These are phyloP conservation scores for Lycodopsis pacificus DNA, from an alignment of 2,797 vertebrate species.

Conservation along the genomic window DNA sequence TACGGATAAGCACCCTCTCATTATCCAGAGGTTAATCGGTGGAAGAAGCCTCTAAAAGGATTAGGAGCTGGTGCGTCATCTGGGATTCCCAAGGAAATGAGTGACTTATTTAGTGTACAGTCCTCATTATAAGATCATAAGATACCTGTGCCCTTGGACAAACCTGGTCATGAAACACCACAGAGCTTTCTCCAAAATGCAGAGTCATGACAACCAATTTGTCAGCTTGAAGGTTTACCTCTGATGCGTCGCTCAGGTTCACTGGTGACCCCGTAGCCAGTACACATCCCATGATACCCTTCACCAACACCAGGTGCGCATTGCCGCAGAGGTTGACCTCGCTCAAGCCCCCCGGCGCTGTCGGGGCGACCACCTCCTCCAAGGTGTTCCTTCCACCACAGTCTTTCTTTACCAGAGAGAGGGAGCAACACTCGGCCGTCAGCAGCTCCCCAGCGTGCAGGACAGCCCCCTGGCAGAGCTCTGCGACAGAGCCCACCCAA, in stretches of 20 bases:
- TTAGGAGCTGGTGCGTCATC: slow-evolving; percentile 44
- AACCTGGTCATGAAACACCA: neutral
- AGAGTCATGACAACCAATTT: neutral
- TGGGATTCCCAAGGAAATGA: slow-evolving; percentile 48
- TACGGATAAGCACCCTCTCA: neutral
- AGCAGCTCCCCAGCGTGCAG: slow-evolving; percentile 60
- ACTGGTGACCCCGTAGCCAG: slow-evolving; percentile 59
- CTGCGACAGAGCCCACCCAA: slow-evolving; percentile 54
- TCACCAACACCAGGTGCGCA: slow-evolving; percentile 58
- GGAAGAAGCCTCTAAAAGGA: slow-evolving; percentile 43
- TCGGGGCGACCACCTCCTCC: slow-evolving; percentile 55
- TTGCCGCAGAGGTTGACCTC: slow-evolving; percentile 32
- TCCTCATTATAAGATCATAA: neutral
- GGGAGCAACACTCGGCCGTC: slow-evolving; percentile 50
- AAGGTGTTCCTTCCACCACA: slow-evolving; percentile 36
- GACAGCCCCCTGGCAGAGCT: slow-evolving; percentile 65
- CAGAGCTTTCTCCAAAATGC: neutral
- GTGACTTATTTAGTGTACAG: neutral
- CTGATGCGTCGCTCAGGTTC: slow-evolving; percentile 63
- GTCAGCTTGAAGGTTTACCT: slow-evolving; percentile 59
- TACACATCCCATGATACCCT: slow-evolving; percentile 65
- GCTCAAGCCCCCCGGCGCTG: slow-evolving; percentile 2
- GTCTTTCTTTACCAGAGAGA: slow-evolving; percentile 61
- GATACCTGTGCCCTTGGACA: neutral
- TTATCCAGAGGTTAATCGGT: slow-evolving; percentile 44